These are phyloP conservation scores for Camelus dromedarius DNA, from an alignment of 2,113 vertebrate species.

Conservation along the genomic window DNA sequence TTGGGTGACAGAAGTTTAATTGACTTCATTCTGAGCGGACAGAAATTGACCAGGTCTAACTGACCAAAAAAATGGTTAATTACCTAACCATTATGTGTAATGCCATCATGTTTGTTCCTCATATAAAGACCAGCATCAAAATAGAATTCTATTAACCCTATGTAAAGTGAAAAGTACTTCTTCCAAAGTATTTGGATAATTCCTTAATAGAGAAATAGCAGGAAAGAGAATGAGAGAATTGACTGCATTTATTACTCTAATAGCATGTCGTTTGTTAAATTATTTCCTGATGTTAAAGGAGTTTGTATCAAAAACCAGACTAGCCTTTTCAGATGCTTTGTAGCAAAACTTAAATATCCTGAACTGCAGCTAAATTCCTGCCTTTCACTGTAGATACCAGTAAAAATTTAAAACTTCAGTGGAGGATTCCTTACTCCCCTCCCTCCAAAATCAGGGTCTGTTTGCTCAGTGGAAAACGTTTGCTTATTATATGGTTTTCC, in stretches of 20 bases:
- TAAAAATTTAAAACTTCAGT: constrained; percentile 9
- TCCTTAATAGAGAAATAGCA: background rate
- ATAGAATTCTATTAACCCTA: background rate
- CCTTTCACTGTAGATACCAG: background rate
- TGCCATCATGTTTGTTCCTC: background rate
- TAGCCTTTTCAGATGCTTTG: background rate
- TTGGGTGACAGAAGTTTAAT: background rate
- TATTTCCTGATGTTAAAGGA: constrained; percentile 27
- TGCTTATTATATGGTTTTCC: background rate
- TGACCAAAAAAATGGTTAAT: background rate
- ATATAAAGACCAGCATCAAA: constrained; percentile 31
- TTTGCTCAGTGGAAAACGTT: background rate
- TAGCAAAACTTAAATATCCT: constrained; percentile 39
- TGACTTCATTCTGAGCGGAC: constrained; percentile 32
- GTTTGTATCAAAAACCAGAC: constrained; percentile 13
- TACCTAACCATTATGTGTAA: background rate
- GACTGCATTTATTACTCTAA: constrained; percentile 33
- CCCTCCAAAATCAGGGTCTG: background rate
- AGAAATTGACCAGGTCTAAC: constrained; percentile 10
- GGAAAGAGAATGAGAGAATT: background rate
- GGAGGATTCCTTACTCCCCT: background rate
- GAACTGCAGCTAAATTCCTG: background rate
- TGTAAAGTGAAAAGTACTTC: background rate
- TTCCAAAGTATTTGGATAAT: constrained; percentile 9
- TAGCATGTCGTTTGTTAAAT: constrained; percentile 39